phyloP scores from a whole-genome alignment of 2,888 invertebrate species.

The Geophilus truncorum region DNA sequence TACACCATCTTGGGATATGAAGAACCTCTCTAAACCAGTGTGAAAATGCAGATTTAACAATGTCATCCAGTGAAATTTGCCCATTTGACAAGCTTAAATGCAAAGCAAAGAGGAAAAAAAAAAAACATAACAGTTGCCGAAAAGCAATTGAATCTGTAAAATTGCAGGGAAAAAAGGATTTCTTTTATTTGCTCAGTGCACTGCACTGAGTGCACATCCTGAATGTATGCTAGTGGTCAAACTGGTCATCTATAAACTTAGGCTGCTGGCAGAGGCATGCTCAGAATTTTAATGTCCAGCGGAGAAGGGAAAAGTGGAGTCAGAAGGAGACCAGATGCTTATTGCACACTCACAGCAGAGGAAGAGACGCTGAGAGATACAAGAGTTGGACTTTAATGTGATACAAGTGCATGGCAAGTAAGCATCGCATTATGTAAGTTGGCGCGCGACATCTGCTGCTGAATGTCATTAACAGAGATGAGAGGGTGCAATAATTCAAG shows the following conservation, averaged over 20 bases:
- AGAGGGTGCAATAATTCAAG: background rate
- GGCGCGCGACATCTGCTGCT: background rate
- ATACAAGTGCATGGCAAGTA: background rate
- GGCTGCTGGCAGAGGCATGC: background rate
- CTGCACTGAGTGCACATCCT: background rate
- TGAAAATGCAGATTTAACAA: no score
- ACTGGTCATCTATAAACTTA: conserved; percentile 4
- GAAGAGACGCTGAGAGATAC: background rate
- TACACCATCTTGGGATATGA: no score
- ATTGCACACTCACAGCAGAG: background rate
- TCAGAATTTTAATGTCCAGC: background rate
- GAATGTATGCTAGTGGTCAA: conserved; percentile 5
- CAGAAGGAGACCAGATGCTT: background rate
- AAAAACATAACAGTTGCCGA: no score
- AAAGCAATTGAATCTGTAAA: background rate
- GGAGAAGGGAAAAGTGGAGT: background rate
- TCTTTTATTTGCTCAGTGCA: background rate
- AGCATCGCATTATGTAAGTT: conserved; percentile 3
- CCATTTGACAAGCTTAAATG: background rate
- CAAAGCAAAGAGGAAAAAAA: background rate
- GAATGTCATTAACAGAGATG: background rate
- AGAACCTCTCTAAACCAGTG: no score
- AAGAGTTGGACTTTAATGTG: background rate
- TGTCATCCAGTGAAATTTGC: no score
- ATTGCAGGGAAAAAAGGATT: background rate